Conservation (phyloP, 2,113 vertebrate species). For the Eidolon helvum region DNA sequence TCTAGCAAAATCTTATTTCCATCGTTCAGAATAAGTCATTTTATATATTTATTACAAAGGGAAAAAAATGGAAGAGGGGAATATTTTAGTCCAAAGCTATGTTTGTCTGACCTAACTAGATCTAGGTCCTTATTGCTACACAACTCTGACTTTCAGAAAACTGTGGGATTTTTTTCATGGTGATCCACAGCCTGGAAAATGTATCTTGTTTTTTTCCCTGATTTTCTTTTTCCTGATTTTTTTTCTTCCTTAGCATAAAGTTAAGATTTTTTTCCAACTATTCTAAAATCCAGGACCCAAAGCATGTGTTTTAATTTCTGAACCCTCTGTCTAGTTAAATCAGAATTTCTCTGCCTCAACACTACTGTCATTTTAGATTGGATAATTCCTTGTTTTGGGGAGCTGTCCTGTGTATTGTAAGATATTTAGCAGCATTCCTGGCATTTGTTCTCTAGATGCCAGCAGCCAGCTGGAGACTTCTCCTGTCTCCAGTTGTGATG, state of each 20-base stretch:
- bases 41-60: neutral
- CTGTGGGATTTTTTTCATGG: neutral
- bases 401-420: neutral
- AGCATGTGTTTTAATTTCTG: neutral
- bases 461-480: neutral
- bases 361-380: neutral
- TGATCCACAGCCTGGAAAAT: neutral
- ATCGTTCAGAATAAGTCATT: neutral
- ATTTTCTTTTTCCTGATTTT: too few species aligned
- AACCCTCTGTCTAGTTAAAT: neutral
- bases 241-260: neutral
- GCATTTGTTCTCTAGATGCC: neutral
- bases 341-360: neutral
- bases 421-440: neutral
- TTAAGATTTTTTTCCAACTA: neutral
- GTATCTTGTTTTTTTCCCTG: neutral
- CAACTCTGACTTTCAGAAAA: neutral
- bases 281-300: neutral
- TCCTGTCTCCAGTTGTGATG: neutral
- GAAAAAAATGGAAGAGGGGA: neutral
- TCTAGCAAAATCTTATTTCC: neutral
- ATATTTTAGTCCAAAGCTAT: neutral
- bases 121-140: neutral
- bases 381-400: neutral
- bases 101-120: neutral